Evolutionary conservation across 2,888 invertebrate genomes (phyloP).

Genomic region (Lasioglossum pauxillum): DNA sequence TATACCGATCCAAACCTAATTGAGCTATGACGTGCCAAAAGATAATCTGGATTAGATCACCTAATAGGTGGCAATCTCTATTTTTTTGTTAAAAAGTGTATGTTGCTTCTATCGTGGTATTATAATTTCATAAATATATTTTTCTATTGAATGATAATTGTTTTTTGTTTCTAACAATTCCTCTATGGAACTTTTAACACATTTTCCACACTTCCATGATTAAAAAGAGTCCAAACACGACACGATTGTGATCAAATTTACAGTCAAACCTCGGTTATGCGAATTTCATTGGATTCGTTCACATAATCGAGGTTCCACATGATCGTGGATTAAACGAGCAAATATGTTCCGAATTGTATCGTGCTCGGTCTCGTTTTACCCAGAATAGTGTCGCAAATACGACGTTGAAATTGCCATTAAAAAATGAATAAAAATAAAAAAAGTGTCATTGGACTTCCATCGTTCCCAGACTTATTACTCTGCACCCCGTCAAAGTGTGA

Average conservation of each 20-base stretch:
- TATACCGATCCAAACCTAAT: no score
- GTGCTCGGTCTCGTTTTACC: neutral
- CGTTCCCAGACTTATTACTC: neutral
- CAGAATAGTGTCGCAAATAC: neutral
- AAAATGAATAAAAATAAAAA: neutral
- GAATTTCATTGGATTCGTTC: neutral
- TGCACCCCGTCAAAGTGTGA: neutral
- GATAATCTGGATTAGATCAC: no score
- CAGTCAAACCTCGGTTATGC: no score
- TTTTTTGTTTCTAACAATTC: neutral
- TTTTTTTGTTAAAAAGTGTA: neutral
- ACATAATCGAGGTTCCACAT: neutral
- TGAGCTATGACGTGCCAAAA: no score
- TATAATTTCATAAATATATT: no score
- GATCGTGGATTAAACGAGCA: neutral
- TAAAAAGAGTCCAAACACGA: no score
- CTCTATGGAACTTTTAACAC: neutral
- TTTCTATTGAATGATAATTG: neutral
- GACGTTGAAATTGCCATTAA: neutral
- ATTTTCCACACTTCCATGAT: neutral
- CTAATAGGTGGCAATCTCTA: neutral
- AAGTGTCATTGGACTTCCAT: neutral
- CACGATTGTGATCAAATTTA: neutral
- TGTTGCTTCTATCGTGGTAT: neutral
- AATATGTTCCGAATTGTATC: neutral